Percentiles rank a stretch among this genome's conserved stretches.
Conservation (phyloP, 1,140 invertebrate genomes). For the Bombus pascuorum region DNA sequence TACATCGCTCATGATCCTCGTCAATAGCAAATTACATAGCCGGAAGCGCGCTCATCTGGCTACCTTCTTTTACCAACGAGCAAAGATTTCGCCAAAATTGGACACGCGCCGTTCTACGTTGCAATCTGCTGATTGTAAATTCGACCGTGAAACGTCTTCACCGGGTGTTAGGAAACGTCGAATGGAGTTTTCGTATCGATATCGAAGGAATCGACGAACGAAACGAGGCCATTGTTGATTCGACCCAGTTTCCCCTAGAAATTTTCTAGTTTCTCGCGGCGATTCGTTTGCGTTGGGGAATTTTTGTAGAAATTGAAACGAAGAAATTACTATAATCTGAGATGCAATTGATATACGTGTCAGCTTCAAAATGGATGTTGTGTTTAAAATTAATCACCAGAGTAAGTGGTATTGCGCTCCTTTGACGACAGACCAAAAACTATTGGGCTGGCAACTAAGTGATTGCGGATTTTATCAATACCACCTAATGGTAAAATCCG, state of each 20-base stretch:
- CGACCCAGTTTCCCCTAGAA: neutral
- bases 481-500: too few relatives aligned
- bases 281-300: neutral
- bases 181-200: conserved; percentile 15
- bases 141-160: neutral
- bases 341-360: too few relatives aligned
- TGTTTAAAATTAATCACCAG: too few relatives aligned
- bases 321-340: too few relatives aligned
- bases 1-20: neutral
- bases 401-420: too few relatives aligned
- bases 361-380: too few relatives aligned
- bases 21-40: neutral
- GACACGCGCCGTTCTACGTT: neutral
- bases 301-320: neutral
- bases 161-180: neutral
- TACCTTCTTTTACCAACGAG: neutral
- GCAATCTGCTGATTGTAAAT: neutral
- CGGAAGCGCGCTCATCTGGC: too few relatives aligned
- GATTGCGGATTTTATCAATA: too few relatives aligned
- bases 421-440: too few relatives aligned
- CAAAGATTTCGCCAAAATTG: neutral
- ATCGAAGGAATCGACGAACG: neutral
- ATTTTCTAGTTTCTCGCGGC: neutral
- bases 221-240: conserved; percentile 21
- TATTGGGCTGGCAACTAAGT: too few relatives aligned